phyloP scores from a whole-genome alignment of 2,113 vertebrate genomes.

The Dasypus novemcinctus region DNA sequence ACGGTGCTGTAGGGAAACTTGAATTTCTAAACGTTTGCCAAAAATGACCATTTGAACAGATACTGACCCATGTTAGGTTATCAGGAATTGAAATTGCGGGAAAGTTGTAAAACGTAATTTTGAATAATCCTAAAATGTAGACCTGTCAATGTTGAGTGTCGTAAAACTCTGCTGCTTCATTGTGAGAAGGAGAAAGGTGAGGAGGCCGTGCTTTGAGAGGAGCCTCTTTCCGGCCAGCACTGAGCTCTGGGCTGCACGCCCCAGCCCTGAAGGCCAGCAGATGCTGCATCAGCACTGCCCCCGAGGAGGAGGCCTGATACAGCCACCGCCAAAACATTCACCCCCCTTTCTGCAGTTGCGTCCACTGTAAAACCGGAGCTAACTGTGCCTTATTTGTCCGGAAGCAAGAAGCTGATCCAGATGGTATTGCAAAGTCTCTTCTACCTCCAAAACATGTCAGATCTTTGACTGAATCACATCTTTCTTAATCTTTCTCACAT shows the following conservation, averaged over 20 bases:
- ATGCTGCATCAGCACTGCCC: accelerated
- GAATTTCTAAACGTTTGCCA: too few relatives aligned
- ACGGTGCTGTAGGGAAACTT: too few relatives aligned
- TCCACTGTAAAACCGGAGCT: not conserved
- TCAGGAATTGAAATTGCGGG: too few relatives aligned
- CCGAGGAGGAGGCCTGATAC: not conserved
- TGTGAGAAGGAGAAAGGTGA: too few relatives aligned
- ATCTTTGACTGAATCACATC: not conserved
- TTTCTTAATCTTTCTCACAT: not conserved
- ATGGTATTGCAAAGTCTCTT: not conserved
- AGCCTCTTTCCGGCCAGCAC: not conserved
- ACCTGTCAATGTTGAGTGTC: too few relatives aligned
- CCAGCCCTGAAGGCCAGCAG: not conserved
- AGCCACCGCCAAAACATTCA: not conserved
- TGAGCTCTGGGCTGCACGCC: not conserved
- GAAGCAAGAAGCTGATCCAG: not conserved
- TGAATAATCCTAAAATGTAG: too few relatives aligned
- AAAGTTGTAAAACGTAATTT: too few relatives aligned
- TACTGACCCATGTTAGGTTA: too few relatives aligned
- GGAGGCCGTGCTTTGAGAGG: not conserved
- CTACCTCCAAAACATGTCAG: not conserved
- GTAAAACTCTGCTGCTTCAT: too few relatives aligned
- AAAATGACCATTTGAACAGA: too few relatives aligned
- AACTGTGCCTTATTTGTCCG: not conserved
- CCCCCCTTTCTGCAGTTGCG: not conserved